Percentiles rank a stretch among this genome's conserved stretches.
phyloP scores from a whole-genome alignment of 1,140 invertebrate genomes.

The Bombus pyrosoma region DNA sequence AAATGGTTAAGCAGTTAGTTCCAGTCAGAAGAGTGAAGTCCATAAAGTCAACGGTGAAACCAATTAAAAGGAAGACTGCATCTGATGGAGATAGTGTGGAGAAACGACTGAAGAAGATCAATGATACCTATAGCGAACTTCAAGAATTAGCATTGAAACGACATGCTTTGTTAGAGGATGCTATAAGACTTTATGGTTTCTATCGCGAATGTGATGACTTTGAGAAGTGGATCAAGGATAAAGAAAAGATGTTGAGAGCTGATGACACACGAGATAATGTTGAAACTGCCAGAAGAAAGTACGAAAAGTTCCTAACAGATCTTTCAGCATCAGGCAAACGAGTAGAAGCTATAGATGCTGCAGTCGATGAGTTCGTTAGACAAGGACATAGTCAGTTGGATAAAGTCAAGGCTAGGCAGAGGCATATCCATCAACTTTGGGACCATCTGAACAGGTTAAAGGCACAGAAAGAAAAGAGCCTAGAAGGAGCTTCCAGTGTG shows the following conservation, averaged over 20 bases:
- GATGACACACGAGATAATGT: conserved; percentile 95
- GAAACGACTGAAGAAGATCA: conserved; percentile 91
- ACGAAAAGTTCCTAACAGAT: conserved; percentile 98
- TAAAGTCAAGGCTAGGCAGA: conserved; percentile 91
- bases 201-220: conserved; percentile 99
- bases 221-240: conserved; percentile 98
- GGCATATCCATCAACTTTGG: conserved; percentile 94
- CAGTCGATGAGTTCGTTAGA: conserved; percentile 93
- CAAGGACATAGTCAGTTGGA: conserved; percentile 95
- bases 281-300: conserved; percentile 97
- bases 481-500: conserved; percentile 96
- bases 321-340: conserved; percentile 95
- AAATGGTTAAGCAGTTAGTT: conserved; percentile 93
- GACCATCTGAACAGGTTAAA: conserved; percentile 94
- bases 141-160: conserved; percentile 90
- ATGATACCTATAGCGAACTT: conserved; percentile 91
- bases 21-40: conserved; percentile 86
- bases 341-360: conserved; percentile 93
- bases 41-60: conserved; percentile 81
- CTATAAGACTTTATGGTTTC: conserved; percentile 96
- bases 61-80: conserved; percentile 82
- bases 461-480: conserved; percentile 93
- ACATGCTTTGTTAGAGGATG: conserved; percentile 93
- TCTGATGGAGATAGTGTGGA: conserved; percentile 91
- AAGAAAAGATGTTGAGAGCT: conserved; percentile 92